Evolutionary conservation across 2,888 invertebrate genomes (phyloP), one percentile per base, ranked within the genome.

Genomic region (Glaucopsyche alexis): DNA sequence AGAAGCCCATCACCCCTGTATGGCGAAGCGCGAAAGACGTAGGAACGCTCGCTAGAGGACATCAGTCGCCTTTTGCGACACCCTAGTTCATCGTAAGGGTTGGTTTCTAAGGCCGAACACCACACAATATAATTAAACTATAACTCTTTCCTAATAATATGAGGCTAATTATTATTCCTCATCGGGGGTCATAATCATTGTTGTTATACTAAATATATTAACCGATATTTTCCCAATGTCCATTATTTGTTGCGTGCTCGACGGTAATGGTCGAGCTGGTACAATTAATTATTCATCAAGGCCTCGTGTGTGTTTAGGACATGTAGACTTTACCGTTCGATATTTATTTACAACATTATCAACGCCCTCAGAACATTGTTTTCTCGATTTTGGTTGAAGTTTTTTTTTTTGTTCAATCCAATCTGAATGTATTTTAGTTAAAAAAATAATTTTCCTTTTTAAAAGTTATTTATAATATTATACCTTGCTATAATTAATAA

Each of bases 251-350:
- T 45, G 67, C 47, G 67, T 67, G 67, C 67, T 0, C 29, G 19
- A 11, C 47, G 16, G 16, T 67, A 67, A 67, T 67, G 47, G 16
- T 16, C 7, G 66, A 67, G 66, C 66, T 42, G 40, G 45, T 38
- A 13, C 69, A 29, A 67, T 67, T 67, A 49, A 49, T 49, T 47
- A 69, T 69, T 69, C 69, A 49, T 4, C 69, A 47, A 47, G 49
- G 69, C 49, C 69, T 45, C 67, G 19, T 67, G 69, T 69, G 49
- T 49, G 49, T 69, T 69, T 69, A 69, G 47, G 69, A 69, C 49
- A 47, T 47, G 69, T 47, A 7, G 69, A 69, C 19, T 47, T 47
- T 47, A 40, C 14, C 40, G n/a, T 40, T 40, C 42, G 4, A 19
- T 42, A 42, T 66, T 66, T 66, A 66, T 66, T 42, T 42, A 66